These are phyloP conservation scores for Gorsachius magnificus DNA, from an alignment of 2,797 vertebrate species.

Conservation along the genomic window DNA sequence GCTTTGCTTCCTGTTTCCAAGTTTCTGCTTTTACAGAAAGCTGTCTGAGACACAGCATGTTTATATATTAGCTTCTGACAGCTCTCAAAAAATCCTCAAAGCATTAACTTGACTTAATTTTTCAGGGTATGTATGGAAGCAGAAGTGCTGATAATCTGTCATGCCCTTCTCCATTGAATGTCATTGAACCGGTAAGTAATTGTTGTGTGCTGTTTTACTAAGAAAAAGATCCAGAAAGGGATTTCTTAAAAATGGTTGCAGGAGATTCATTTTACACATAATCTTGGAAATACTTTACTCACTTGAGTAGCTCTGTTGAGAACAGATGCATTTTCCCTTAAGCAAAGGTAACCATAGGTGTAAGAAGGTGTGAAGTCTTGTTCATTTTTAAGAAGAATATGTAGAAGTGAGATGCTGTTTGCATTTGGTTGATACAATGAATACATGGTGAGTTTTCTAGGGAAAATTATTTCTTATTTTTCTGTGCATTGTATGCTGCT, in stretches of 20 bases:
- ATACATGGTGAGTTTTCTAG: not conserved
- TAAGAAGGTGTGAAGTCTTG: not conserved
- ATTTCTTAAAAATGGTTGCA: not conserved
- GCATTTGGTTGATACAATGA: not conserved
- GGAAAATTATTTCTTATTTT: not conserved
- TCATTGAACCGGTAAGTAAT: conserved; percentile 90
- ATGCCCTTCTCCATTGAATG: conserved; percentile 84
- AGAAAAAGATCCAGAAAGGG: not conserved
- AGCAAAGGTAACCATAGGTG: not conserved
- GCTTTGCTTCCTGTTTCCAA: conserved; percentile 23
- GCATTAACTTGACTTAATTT: conserved; percentile 38
- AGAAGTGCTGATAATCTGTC: conserved; percentile 86
- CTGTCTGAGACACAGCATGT: not conserved
- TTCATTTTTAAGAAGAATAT: not conserved
- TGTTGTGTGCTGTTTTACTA: not conserved
- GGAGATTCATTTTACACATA: not conserved
- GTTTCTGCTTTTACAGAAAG: conserved; percentile 15
- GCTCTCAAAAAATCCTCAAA: not conserved
- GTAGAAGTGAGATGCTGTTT: not conserved
- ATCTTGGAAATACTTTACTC: not conserved
- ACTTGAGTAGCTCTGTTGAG: not conserved
- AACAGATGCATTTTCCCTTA: not conserved
- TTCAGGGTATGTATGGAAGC: conserved; percentile 83
- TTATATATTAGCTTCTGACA: not conserved
- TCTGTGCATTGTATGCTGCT: not conserved